Evolutionary conservation across 2,888 invertebrate genomes (phyloP).

Genomic region (Rhimphoctona megacephalus): DNA sequence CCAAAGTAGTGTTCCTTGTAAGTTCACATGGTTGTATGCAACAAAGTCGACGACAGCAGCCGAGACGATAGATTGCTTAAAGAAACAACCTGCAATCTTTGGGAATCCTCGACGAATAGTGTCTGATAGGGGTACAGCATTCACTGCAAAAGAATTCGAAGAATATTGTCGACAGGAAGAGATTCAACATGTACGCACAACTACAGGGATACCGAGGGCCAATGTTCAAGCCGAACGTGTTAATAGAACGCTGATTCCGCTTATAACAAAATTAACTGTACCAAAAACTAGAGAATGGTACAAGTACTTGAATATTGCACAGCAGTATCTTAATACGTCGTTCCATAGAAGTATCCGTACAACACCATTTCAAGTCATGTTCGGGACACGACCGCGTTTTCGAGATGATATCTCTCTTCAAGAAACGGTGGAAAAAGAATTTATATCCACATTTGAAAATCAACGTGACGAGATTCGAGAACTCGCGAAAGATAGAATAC

Average conservation of each 20-base stretch:
- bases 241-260: constrained; percentile 76
- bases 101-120: constrained; percentile 80
- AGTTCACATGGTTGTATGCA: no score
- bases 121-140: constrained; percentile 81
- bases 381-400: neutral
- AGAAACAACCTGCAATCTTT: constrained; percentile 77
- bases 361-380: no score
- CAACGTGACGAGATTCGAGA: neutral
- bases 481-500: neutral
- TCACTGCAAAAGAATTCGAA: constrained; percentile 78
- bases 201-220: constrained; percentile 74
- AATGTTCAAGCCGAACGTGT: constrained; percentile 76
- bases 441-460: neutral
- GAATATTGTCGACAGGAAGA: constrained; percentile 70
- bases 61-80: constrained; percentile 77
- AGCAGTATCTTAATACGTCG: no score
- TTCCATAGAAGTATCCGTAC: no score
- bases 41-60: constrained; percentile 72
- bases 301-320: no score
- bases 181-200: constrained; percentile 56
- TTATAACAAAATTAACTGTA: constrained; percentile 56
- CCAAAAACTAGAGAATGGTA: neutral
- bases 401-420: neutral
- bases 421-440: neutral
- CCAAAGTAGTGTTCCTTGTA: no score